A percentile compares a stretch with the other conserved stretches of the same genome.
These are phyloP conservation scores for Actinemys pallida DNA, from an alignment of 2,113 vertebrate genomes.

Conservation along the genomic window DNA sequence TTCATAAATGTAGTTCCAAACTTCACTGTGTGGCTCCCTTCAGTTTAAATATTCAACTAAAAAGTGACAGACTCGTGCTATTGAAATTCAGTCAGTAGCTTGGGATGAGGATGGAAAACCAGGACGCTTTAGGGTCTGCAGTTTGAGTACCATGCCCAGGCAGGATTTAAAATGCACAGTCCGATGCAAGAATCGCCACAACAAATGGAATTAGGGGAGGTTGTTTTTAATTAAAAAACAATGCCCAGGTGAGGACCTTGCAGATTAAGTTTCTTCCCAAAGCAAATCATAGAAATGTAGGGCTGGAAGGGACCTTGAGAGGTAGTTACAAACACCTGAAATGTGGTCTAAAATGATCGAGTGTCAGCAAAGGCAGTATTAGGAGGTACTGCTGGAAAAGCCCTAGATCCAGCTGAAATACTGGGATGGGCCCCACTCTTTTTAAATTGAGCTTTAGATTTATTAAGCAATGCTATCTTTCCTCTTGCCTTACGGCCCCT, in stretches of 20 bases:
- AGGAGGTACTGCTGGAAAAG: not conserved
- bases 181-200: not conserved
- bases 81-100: not conserved
- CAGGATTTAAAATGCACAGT: not conserved
- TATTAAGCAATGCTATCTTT: not conserved
- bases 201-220: not conserved
- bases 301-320: not conserved
- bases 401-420: not conserved
- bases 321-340: not conserved
- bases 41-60: not conserved
- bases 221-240: not conserved
- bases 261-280: not conserved
- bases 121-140: not conserved
- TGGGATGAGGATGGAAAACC: not conserved
- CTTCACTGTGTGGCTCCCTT: not conserved
- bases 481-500: constrained; percentile 15
- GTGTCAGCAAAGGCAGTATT: not conserved
- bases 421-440: not conserved
- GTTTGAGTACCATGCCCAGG: constrained; percentile 39
- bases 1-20: not conserved
- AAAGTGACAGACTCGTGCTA: not conserved
- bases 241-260: not conserved
- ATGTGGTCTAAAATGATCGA: not conserved
- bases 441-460: not conserved
- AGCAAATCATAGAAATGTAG: not conserved